Percentiles rank a stretch among this genome's conserved stretches.
Conservation (phyloP, 2,113 vertebrate species). For the Merops nubicus region DNA sequence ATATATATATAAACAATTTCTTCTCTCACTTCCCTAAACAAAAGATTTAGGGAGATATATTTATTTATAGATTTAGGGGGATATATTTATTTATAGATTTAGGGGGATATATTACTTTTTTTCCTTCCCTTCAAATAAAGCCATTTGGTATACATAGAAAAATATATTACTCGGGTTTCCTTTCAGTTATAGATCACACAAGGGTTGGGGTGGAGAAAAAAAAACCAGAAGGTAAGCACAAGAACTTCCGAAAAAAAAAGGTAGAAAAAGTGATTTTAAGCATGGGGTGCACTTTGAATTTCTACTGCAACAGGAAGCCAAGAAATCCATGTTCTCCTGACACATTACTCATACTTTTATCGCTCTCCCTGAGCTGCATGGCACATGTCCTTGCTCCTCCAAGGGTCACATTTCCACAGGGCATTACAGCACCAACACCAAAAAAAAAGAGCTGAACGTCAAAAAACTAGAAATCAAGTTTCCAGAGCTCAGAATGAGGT, state of each 20-base stretch:
- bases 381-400: not conserved
- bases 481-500: not conserved
- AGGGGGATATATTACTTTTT: not conserved
- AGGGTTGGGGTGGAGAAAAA: not conserved
- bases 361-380: not conserved
- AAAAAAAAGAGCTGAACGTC: not conserved
- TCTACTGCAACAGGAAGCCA: not conserved
- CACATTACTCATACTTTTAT: not conserved
- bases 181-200: not conserved
- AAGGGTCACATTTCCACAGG: not conserved
- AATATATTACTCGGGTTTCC: slow-evolving; percentile 30
- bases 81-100: too few species aligned
- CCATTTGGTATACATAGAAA: slow-evolving; percentile 34
- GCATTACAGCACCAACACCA: not conserved
- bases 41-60: not conserved
- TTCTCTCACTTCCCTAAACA: slow-evolving; percentile 19
- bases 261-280: not conserved
- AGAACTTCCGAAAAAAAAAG: not conserved
- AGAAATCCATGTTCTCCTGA: not conserved
- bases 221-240: not conserved
- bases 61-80: not conserved
- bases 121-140: not conserved
- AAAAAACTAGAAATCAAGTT: not conserved
- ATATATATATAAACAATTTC: not conserved
- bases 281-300: not conserved